Evolutionary conservation across 2,797 vertebrate species (phyloP).

Genomic region (Poecilia picta): DNA sequence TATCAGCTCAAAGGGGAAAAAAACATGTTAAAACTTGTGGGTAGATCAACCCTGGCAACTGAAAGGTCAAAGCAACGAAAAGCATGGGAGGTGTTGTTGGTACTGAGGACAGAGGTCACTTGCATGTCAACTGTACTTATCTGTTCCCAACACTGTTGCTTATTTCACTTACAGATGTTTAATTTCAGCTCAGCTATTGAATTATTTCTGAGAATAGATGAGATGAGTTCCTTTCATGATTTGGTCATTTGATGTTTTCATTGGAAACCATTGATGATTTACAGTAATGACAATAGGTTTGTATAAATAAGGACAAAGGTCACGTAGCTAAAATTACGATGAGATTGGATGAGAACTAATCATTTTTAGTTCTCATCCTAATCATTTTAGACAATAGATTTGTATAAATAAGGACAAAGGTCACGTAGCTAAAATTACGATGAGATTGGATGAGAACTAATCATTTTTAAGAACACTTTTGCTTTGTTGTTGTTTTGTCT

Average conservation of each 20-base stretch:
- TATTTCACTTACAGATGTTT: neutral
- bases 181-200: neutral
- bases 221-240: neutral
- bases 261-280: neutral
- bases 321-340: neutral
- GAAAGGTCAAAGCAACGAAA: conserved; percentile 8
- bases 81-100: conserved; percentile 4
- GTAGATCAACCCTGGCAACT: neutral
- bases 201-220: neutral
- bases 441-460: too few species aligned
- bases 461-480: neutral
- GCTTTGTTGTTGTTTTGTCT: neutral
- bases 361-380: too few species aligned
- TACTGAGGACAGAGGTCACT: conserved; percentile 11
- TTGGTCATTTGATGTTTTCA: neutral
- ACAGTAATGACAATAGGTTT: neutral
- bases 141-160: neutral
- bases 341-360: neutral
- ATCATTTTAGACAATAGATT: too few species aligned
- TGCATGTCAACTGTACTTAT: neutral
- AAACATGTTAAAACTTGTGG: conserved; percentile 1
- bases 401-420: neutral
- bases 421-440: neutral
- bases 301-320: neutral
- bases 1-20: neutral